A percentile compares a stretch with the other conserved stretches of the same genome.
These are phyloP conservation scores for Hanleya hanleyi DNA, from an alignment of 2,888 invertebrate species.

Conservation along the genomic window DNA sequence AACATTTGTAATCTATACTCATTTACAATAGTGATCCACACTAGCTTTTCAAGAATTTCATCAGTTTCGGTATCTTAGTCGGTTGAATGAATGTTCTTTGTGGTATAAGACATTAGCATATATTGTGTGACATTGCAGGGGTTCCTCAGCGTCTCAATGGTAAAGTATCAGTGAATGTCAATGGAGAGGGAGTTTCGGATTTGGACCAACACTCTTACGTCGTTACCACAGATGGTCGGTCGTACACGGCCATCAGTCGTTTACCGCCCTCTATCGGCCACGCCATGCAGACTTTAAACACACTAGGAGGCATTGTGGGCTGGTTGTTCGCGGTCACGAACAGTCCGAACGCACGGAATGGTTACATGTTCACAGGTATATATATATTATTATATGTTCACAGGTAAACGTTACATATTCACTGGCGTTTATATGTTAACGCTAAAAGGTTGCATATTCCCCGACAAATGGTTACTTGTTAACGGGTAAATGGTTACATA, in stretches of 20 bases:
- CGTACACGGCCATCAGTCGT: constrained; percentile 88
- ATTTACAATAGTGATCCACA: too few species aligned
- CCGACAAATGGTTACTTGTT: too few species aligned
- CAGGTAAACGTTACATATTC: too few species aligned
- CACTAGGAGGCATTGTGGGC: constrained; percentile 89
- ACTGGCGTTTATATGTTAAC: too few species aligned
- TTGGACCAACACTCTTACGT: constrained; percentile 94
- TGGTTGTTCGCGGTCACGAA: constrained; percentile 94
- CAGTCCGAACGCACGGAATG: constrained; percentile 84
- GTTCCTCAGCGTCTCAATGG: constrained; percentile 91
- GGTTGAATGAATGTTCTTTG: too few species aligned
- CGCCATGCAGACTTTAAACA: constrained; percentile 87
- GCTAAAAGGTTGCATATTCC: too few species aligned
- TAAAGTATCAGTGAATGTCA: constrained; percentile 87
- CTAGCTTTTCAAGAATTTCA: too few species aligned
- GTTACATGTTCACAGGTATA: constrained; percentile 82
- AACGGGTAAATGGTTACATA: too few species aligned
- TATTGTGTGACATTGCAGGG: constrained; percentile 75
- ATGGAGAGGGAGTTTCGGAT: constrained; percentile 82
- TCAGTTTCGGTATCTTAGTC: too few species aligned
- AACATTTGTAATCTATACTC: too few species aligned
- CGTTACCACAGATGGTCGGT: constrained; percentile 79
- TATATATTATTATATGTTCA: too few species aligned
- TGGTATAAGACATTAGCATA: neutral
- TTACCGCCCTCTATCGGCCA: constrained; percentile 84